Evolutionary conservation across 2,888 invertebrate species (phyloP), one percentile per base, ranked within the genome.

Genomic region (Capitulum mitella): DNA sequence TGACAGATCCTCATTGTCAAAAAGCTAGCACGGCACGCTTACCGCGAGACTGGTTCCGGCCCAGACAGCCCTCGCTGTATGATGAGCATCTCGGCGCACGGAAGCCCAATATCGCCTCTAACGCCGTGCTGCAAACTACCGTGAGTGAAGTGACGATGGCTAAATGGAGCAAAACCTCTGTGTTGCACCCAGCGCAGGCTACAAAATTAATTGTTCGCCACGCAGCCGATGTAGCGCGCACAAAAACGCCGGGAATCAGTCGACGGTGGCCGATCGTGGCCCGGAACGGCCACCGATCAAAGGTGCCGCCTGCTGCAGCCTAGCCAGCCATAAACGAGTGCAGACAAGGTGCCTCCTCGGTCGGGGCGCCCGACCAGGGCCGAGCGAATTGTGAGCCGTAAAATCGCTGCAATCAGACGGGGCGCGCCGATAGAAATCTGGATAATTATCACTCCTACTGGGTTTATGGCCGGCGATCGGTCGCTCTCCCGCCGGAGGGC

Each of bases 371-470:
- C 19, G 22, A 5, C 6, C 51, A 5, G 19, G 22, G 51, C 51
- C 5, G 51, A 51, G 22, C 51, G 22, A 22, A 51, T 51, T 51
- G 51, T 22, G 51, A 3, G 64, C 64, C 32, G 64, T 64, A 32
- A 64, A 64, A 34, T 64, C 34, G 29, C 64, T 64, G 64, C 64
- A 64, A 64, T 64, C 64, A 34, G 29, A 64, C 19, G 32, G 16
- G 64, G 32, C 19, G 64, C 29, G 19, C 34, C 32, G 64, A 64
- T 64, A 64, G 64, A 34, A 64, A 64, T 64, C 64, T 19, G 64
- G 64, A 64, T 34, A 64, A 64, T 64, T 64, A 64, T 34, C 64
- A 32, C 64, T 29, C 64, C 34, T 14, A 29, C 64, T 64, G 64
- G 32, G 64, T 64, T 32, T 64, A 34, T 29, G 64, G 34, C 29